phyloP scores from a whole-genome alignment of 2,797 vertebrate genomes.

The Allochrocebus solatus region DNA sequence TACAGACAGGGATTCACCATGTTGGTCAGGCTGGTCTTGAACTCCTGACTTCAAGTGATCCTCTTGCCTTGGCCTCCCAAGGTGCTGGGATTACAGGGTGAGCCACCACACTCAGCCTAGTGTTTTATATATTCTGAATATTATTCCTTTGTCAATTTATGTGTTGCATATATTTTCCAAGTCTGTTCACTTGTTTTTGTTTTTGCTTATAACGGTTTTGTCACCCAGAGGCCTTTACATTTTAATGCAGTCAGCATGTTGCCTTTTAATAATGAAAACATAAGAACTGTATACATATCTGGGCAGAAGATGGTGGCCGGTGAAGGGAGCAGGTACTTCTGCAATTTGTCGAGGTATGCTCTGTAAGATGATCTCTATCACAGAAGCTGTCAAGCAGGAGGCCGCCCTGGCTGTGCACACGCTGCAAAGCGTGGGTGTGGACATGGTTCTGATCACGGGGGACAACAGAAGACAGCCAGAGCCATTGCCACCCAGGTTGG shows the following conservation, averaged over 20 bases:
- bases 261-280: not conserved
- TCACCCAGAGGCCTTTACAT: not conserved
- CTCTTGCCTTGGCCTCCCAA: not conserved
- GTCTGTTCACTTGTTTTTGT: not conserved
- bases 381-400: slow-evolving; percentile 95
- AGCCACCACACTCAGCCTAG: not conserved
- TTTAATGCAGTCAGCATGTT: not conserved
- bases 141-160: not conserved
- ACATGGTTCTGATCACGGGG: slow-evolving; percentile 96
- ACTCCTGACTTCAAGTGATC: not conserved
- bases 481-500: slow-evolving; percentile 98
- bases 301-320: too few species aligned
- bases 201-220: not conserved
- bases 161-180: not conserved
- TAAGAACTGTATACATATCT: not conserved
- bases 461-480: slow-evolving; percentile 95
- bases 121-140: not conserved
- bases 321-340: too few species aligned
- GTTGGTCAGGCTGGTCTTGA: not conserved
- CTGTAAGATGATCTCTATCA: slow-evolving; percentile 94
- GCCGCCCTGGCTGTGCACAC: slow-evolving; percentile 94
- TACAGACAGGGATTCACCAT: rapidly evolving
- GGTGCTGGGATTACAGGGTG: not conserved
- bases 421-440: slow-evolving; percentile 91
- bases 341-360: slow-evolving; percentile 84